Percentiles rank a stretch among this genome's conserved stretches.
These are phyloP conservation scores for Tragelaphus imberbis DNA, from an alignment of 2,113 vertebrate genomes.

Conservation along the genomic window DNA sequence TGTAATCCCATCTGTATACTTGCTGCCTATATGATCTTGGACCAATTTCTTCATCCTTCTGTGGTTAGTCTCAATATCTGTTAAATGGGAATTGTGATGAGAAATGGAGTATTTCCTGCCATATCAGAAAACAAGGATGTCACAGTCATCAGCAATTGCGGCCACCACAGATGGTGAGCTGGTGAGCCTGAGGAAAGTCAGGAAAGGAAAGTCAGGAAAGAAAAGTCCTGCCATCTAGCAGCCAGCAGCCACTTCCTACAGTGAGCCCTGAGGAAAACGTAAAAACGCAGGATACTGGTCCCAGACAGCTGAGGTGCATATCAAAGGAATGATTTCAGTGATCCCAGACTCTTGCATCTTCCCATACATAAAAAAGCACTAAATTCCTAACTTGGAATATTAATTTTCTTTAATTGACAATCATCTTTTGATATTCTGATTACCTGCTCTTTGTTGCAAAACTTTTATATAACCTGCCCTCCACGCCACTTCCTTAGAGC, in stretches of 20 bases:
- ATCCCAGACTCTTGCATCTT: not conserved
- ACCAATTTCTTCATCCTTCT: not conserved
- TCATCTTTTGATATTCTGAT: not conserved
- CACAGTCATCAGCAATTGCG: not conserved
- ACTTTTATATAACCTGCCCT: not conserved
- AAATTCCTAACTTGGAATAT: not conserved
- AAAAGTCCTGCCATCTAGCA: not conserved
- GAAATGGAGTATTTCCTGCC: not conserved
- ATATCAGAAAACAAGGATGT: not conserved
- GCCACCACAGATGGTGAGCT: not conserved
- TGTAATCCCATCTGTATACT: not conserved
- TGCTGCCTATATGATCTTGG: not conserved
- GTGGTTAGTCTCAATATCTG: not conserved
- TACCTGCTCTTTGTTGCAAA: not conserved
- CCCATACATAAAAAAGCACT: not conserved
- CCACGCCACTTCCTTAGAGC: not conserved
- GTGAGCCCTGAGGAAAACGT: not conserved
- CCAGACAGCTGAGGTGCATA: not conserved
- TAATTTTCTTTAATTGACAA: not conserved
- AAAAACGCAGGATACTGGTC: not conserved
- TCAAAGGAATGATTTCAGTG: not conserved
- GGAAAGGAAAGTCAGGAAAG: not conserved
- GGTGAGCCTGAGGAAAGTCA: not conserved
- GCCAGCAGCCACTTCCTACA: not conserved
- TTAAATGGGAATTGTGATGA: not conserved